Evolutionary conservation across 2,113 vertebrate species (phyloP).

Genomic region (Cephalopterus ornatus): DNA sequence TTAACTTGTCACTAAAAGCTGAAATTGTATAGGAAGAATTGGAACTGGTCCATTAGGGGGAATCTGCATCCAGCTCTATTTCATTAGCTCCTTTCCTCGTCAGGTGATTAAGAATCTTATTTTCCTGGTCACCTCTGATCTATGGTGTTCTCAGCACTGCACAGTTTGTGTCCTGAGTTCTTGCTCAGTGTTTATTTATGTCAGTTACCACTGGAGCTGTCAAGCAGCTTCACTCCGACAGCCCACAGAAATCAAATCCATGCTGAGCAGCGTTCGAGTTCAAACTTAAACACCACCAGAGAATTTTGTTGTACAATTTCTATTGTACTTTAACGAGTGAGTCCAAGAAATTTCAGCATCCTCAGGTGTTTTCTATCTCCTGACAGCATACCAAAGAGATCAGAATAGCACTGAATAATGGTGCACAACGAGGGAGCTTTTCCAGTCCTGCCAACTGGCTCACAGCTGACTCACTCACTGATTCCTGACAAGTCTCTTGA

Average conservation of each 20-base stretch:
- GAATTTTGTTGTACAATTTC: neutral
- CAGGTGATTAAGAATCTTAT: neutral
- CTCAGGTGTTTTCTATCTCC: neutral
- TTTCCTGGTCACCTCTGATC: neutral
- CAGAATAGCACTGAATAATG: neutral
- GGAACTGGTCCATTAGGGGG: neutral
- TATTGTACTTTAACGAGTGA: neutral
- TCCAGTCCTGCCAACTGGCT: neutral
- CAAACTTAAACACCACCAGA: fast-evolving
- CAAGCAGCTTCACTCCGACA: neutral
- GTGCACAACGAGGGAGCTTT: fast-evolving
- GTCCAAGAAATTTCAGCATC: neutral
- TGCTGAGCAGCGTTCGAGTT: fast-evolving
- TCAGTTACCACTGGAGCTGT: neutral
- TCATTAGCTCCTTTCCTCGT: neutral
- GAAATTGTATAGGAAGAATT: neutral
- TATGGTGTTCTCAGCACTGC: neutral
- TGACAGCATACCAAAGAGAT: neutral
- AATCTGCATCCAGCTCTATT: neutral
- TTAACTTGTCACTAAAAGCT: neutral
- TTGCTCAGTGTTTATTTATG: neutral
- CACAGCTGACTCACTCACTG: neutral
- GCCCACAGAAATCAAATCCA: neutral
- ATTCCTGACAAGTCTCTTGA: neutral
- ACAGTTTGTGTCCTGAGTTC: neutral